Conservation (phyloP, 2,113 vertebrate species). For the Mobula hypostoma region DNA sequence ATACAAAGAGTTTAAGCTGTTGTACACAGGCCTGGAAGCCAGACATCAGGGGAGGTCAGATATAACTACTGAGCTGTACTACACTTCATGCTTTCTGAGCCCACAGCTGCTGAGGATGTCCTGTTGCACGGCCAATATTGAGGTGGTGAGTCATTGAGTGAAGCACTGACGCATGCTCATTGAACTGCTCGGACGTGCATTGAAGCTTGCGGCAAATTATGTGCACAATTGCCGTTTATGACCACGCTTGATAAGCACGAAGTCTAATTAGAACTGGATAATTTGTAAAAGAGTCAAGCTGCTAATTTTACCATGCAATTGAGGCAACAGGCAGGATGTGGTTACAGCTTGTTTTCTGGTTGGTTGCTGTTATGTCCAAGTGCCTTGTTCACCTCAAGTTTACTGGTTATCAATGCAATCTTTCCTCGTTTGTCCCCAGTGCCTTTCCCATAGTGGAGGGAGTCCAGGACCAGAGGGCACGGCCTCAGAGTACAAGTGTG, state of each 20-base stretch:
- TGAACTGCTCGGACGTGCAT: not conserved
- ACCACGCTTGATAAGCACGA: not conserved
- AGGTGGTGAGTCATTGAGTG: not conserved
- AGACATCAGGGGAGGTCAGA: too few relatives aligned
- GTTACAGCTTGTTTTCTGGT: not conserved
- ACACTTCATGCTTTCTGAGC: not conserved
- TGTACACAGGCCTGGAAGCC: not conserved
- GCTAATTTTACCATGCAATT: not conserved
- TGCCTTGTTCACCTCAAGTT: not conserved
- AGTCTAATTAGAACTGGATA: not conserved
- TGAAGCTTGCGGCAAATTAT: not conserved
- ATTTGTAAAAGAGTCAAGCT: not conserved
- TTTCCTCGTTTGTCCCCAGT: not conserved
- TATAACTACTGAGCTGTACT: not conserved
- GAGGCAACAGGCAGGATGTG: not conserved
- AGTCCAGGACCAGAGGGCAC: too few relatives aligned
- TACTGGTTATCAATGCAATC: not conserved
- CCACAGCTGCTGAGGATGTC: not conserved
- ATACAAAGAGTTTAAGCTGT: not conserved
- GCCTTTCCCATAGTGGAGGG: too few relatives aligned
- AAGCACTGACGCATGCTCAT: not conserved
- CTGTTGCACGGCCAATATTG: not conserved
- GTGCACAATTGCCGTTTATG: not conserved
- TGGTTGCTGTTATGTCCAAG: not conserved
- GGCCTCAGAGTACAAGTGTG: too few relatives aligned